A percentile compares a stretch with the other conserved stretches of the same genome.
phyloP scores from a whole-genome alignment of 2,888 invertebrate genomes.

The Epinotia brunnichana region DNA sequence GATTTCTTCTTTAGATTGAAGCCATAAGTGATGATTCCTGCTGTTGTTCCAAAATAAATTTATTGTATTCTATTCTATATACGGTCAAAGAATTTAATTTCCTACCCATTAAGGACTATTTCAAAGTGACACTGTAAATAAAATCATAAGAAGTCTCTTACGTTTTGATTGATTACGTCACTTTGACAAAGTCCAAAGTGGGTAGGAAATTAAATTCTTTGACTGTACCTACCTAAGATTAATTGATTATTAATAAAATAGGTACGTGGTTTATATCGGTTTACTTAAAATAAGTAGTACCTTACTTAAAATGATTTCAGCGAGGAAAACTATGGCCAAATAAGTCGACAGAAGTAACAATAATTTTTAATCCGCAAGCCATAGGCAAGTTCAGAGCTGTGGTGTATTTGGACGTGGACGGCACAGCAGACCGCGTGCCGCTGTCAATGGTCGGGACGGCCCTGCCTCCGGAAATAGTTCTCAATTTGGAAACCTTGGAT shows the following conservation, averaged over 20 bases:
- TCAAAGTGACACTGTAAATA: no score
- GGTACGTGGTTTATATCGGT: background rate
- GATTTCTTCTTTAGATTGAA: no score
- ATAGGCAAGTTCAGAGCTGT: constrained; percentile 77
- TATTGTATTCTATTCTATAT: no score
- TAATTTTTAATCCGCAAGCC: constrained; percentile 83
- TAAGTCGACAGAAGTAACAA: constrained; percentile 75
- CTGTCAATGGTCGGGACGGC: constrained; percentile 81
- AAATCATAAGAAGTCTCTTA: no score
- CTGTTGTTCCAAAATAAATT: no score
- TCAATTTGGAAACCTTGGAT: constrained; percentile 83
- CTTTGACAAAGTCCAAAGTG: no score
- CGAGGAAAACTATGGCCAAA: constrained; percentile 85
- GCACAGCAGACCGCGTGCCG: constrained; percentile 78
- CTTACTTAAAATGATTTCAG: constrained; percentile 61
- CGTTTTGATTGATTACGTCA: no score
- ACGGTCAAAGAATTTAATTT: no score
- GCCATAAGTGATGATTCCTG: no score
- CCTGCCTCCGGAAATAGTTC: constrained; percentile 81
- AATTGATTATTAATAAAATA: background rate
- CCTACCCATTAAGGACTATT: no score
- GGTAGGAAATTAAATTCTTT: no score
- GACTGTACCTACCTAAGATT: no score
- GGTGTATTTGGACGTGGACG: constrained; percentile 85
- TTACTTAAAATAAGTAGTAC: background rate